Evolutionary conservation across 2,797 vertebrate genomes (phyloP), one percentile per base, ranked within the genome.

Genomic region (Buphagus erythrorhynchus): DNA sequence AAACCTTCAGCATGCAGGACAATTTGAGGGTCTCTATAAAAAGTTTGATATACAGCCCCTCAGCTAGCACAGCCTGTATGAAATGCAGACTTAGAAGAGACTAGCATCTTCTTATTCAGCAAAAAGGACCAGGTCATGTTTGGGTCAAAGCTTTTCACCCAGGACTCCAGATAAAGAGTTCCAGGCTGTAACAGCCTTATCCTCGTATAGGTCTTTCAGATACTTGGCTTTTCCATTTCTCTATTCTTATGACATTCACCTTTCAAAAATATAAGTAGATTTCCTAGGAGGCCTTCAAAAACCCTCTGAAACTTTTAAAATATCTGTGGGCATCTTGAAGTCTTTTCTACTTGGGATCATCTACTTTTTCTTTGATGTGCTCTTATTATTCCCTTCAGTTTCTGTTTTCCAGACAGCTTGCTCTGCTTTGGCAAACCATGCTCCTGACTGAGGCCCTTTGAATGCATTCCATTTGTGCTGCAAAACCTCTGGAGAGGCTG

Each of bases 391-490:
- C 38, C 28, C n/a, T 77, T 52, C 28, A 10, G n/a, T 90, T 85
- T 92, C 71, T 77, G 13, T 71, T 87, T 92, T 85, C 61, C 82
- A 87, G 57, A 85, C 40, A 49, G 9, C 9, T 31, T 0, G 1
- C 24, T 92, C 28, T 84, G 13, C 42, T 83, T 93, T 93, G 94
- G 75, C 89, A 95, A 74, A 57, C 11, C 21, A 91, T 91, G 42
- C 46, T 75, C 58, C n/a, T 62, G 38, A 81, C 65, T 84, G 82
- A 65, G 49, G 49, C 52, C 75, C n/a, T 92, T 83, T 83, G 63
- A 79, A 80, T 67, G 31, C 11, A 5, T 85, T 91, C 65, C 65
- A 52, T 74, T 94, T 86, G 52, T 67, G 61, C 54, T 91, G 52
- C 13, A 83, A 33, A 85, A 77, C 71, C 78, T 67, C 81, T 91